These are phyloP conservation scores for Malachius bipustulatus DNA, from an alignment of 2,888 invertebrate species.

Conservation along the genomic window DNA sequence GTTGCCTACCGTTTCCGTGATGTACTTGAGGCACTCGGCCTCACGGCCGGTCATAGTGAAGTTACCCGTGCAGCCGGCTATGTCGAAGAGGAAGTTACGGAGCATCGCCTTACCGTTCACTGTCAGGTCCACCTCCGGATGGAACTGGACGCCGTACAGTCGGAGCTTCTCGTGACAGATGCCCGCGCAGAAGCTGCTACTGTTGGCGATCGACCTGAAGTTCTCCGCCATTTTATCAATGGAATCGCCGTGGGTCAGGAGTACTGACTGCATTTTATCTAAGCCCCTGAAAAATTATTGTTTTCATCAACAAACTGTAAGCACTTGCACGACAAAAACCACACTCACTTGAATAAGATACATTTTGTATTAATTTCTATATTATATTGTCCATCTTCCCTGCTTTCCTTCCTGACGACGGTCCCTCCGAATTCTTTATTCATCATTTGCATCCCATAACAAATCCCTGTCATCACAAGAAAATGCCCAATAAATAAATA, in stretches of 20 bases:
- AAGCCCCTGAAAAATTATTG: constrained; percentile 54
- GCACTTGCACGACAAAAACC: background rate
- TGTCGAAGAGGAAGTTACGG: constrained; percentile 86
- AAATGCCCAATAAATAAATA: too few species aligned
- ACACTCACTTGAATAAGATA: constrained; percentile 80
- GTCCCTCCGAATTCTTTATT: constrained; percentile 96
- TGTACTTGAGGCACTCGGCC: constrained; percentile 82
- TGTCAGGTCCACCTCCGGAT: constrained; percentile 96
- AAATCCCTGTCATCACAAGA: too few species aligned
- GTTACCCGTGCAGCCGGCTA: constrained; percentile 74
- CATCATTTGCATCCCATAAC: constrained; percentile 99
- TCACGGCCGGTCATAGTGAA: constrained; percentile 85
- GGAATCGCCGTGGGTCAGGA: constrained; percentile 96
- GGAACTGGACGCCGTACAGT: constrained; percentile 95
- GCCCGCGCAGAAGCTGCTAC: constrained; percentile 72
- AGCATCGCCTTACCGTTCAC: constrained; percentile 83
- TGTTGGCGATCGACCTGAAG: constrained; percentile 78
- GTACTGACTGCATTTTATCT: constrained; percentile 75
- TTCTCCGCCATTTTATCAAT: constrained; percentile 82
- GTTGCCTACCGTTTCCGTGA: constrained; percentile 76
- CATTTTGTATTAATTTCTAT: constrained; percentile 82
- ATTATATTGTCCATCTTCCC: constrained; percentile 90
- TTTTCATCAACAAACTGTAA: background rate
- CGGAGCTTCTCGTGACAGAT: constrained; percentile 84
- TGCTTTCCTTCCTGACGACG: constrained; percentile 70